phyloP scores from a whole-genome alignment of 2,888 invertebrate species.

The Drosophila kanekoi region DNA sequence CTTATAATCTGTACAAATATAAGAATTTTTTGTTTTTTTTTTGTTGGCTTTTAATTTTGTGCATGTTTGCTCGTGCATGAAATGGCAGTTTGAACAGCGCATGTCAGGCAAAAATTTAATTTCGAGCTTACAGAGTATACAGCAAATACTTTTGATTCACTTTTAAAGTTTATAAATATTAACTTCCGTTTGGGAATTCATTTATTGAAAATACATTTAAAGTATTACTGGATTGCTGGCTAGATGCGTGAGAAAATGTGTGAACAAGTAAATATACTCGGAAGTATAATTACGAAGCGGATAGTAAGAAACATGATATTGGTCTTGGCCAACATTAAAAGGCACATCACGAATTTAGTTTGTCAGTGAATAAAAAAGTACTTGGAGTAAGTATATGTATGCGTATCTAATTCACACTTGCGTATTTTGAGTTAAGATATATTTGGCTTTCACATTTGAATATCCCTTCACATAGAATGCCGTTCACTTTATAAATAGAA shows the following conservation, averaged over 20 bases:
- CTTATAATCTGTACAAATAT: slow-evolving; percentile 10
- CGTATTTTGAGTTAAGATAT: not conserved
- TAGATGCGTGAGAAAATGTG: slow-evolving; percentile 14
- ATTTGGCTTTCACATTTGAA: slow-evolving; percentile 5
- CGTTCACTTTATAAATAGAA: slow-evolving; percentile 24
- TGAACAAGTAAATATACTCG: slow-evolving; percentile 8
- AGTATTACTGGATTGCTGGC: not conserved
- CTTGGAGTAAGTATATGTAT: too few species aligned
- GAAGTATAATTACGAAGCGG: slow-evolving; percentile 1
- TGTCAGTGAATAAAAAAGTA: not conserved
- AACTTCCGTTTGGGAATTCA: slow-evolving; percentile 44
- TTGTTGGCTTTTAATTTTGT: slow-evolving; percentile 24
- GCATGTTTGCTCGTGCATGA: slow-evolving; percentile 43
- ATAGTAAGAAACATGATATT: not conserved
- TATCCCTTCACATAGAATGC: not conserved
- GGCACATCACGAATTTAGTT: too few species aligned
- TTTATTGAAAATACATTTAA: slow-evolving; percentile 12
- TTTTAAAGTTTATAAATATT: slow-evolving; percentile 18
- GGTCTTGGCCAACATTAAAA: slow-evolving; percentile 1
- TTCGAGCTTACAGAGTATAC: slow-evolving; percentile 20
- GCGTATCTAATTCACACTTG: too few species aligned
- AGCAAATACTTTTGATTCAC: slow-evolving; percentile 14
- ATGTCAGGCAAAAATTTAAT: slow-evolving; percentile 29
- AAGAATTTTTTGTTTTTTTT: slow-evolving; percentile 10
- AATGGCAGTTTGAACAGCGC: slow-evolving; percentile 37